Conservation (phyloP, 2,888 invertebrate species). For the Andrena trimmerana region DNA sequence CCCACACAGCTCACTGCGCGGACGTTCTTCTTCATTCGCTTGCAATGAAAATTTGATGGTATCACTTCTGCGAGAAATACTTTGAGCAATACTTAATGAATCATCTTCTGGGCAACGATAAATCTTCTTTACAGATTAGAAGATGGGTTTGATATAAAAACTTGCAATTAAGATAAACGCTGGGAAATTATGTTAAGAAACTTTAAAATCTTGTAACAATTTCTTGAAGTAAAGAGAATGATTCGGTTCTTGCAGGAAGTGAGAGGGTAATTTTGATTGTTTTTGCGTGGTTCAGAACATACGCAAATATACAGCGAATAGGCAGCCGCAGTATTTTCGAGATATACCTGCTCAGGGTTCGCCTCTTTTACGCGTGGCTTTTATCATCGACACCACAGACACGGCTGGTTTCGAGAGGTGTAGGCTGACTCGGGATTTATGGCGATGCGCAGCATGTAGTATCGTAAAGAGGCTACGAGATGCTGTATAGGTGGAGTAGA, state of each 20-base stretch:
- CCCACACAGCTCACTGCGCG: background rate
- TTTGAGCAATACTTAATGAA: too few relatives aligned
- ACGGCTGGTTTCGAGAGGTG: constrained; percentile 32
- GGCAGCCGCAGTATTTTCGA: constrained; percentile 11
- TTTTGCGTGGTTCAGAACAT: constrained; percentile 1
- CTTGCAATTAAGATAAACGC: background rate
- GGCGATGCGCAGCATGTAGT: constrained; percentile 27
- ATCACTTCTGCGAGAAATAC: background rate
- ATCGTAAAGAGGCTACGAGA: constrained; percentile 15
- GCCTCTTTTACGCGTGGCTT: constrained; percentile 8
- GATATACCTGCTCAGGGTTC: constrained; percentile 17
- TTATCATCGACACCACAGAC: constrained; percentile 39
- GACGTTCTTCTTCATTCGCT: background rate
- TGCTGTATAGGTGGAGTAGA: background rate
- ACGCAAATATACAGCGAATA: background rate
- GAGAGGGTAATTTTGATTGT: background rate
- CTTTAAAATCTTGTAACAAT: background rate
- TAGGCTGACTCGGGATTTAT: constrained; percentile 47
- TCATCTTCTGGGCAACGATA: too few relatives aligned
- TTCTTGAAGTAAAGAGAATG: background rate
- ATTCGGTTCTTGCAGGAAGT: background rate
- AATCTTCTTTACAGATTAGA: too few relatives aligned
- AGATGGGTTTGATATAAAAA: background rate
- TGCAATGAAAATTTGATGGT: background rate
- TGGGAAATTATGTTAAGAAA: background rate